Percentiles rank a stretch among this genome's conserved stretches.
Conservation (phyloP, 2,797 vertebrate genomes). For the Alauda arvensis region DNA sequence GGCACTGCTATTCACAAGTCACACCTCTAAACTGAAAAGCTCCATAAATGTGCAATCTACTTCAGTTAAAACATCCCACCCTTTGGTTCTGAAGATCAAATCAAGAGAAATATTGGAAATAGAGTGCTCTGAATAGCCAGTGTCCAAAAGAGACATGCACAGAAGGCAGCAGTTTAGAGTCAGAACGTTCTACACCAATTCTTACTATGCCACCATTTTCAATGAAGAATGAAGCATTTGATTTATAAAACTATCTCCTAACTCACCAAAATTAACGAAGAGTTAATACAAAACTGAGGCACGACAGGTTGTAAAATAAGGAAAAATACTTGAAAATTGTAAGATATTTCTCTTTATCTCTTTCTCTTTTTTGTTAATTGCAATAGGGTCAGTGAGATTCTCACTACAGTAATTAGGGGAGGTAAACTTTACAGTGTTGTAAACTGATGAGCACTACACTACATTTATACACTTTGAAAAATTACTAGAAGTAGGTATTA, state of each 20-base stretch:
- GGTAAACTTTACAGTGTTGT: background rate
- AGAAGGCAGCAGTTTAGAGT: background rate
- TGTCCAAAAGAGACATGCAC: background rate
- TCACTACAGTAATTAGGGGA: background rate
- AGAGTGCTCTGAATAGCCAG: background rate
- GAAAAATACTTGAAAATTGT: background rate
- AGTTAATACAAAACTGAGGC: background rate
- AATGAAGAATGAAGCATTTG: background rate
- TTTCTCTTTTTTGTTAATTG: background rate
- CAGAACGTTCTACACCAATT: background rate
- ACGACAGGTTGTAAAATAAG: background rate
- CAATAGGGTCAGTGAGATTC: background rate
- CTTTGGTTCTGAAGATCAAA: background rate
- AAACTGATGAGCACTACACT: background rate
- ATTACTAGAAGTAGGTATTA: background rate
- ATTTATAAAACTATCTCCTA: background rate
- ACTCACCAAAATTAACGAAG: background rate
- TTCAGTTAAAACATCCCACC: background rate
- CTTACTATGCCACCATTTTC: background rate
- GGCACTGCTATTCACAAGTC: background rate
- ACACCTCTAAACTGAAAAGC: background rate
- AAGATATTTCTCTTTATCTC: background rate
- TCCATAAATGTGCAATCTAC: background rate
- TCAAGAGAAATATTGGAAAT: background rate
- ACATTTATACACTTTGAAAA: background rate